Base-by-base conservation (phyloP, 2,797 vertebrate species). In the Ammospiza maritima region DNA sequence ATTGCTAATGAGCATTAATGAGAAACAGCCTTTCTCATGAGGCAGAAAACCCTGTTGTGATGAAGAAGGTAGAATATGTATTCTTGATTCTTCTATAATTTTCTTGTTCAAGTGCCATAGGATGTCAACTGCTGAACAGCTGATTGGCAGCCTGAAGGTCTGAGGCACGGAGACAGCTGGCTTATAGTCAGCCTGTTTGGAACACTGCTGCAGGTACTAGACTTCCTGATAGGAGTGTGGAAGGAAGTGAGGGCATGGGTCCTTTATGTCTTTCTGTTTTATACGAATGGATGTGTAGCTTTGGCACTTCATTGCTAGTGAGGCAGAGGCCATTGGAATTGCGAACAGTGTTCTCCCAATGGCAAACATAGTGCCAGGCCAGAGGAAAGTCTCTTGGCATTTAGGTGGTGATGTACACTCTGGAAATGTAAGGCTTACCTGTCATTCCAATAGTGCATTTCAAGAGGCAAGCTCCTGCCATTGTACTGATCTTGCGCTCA, bases 261-360 rank as follows among this genome's bases (percentile, higher is more conserved):
- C 56, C 71, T 71, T 65, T 40, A 16, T 11, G 1, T 42, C 61
- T 69, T 51, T 67, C 40, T 80, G 73, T 56, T 60, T 71, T 40
- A 10, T 40, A 36, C 0, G 0, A 42, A 48, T 8, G 61, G 57
- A 60, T 67, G 16, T 48, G 44, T 48, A 38, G 20, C 34, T 61
- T 88, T 2, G 9, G 40, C 44, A 27, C 21, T 32, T 71, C 47
- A 21, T 38, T 2, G 9, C 71, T 45, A 57, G 76, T 2, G 8
- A 54, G 61, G 58, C 54, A 78, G 62, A 72, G 50, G 70, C 69
- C 8, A 2, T 21, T 62, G 58, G 45, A 47, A 15, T 27, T 69
- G 58, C 47, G 38, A 69, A 27, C 25, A 45, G 16, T 16, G 32
- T 86, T 83, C 47, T 75, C 36, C 42, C 53, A 19, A 2, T 13